Conservation (phyloP, 2,113 vertebrate genomes). For the Taurulus bubalis region DNA sequence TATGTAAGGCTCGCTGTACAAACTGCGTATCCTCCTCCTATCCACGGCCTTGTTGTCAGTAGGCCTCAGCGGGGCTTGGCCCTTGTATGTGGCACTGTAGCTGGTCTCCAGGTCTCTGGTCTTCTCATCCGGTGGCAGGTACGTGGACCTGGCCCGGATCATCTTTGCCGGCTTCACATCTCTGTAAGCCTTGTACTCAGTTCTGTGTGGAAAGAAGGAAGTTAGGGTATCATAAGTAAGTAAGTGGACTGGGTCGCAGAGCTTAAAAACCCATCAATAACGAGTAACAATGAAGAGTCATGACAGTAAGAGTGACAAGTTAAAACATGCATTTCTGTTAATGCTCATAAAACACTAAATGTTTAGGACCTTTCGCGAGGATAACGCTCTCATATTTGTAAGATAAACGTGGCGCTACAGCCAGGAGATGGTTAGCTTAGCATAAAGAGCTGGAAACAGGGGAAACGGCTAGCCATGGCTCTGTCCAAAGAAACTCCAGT, state of each 20-base stretch:
- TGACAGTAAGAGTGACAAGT: background rate
- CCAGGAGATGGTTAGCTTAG: background rate
- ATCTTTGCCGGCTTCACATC: slow-evolving; percentile 91
- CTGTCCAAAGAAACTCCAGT: background rate
- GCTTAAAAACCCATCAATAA: background rate
- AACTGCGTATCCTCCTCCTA: slow-evolving; percentile 94
- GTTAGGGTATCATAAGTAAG: background rate
- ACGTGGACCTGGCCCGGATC: slow-evolving; percentile 91
- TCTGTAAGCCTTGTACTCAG: slow-evolving; percentile 93
- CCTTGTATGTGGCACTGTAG: slow-evolving; percentile 93
- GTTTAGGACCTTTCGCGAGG: no score
- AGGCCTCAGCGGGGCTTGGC: slow-evolving; percentile 80
- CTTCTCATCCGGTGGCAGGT: slow-evolving; percentile 91
- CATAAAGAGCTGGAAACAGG: background rate
- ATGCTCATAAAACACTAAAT: background rate
- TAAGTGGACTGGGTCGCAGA: background rate
- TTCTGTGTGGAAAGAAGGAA: slow-evolving; percentile 80
- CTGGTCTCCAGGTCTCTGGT: slow-evolving; percentile 92
- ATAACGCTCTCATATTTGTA: background rate
- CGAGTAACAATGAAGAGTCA: background rate
- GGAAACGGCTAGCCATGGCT: background rate
- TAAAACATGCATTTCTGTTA: background rate
- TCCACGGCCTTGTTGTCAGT: slow-evolving; percentile 90
- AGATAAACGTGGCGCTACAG: background rate
- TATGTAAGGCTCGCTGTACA: slow-evolving; percentile 93